A percentile compares a stretch with the other conserved stretches of the same genome.
phyloP scores from a whole-genome alignment of 2,888 invertebrate species.

The Eupsilia transversa region DNA sequence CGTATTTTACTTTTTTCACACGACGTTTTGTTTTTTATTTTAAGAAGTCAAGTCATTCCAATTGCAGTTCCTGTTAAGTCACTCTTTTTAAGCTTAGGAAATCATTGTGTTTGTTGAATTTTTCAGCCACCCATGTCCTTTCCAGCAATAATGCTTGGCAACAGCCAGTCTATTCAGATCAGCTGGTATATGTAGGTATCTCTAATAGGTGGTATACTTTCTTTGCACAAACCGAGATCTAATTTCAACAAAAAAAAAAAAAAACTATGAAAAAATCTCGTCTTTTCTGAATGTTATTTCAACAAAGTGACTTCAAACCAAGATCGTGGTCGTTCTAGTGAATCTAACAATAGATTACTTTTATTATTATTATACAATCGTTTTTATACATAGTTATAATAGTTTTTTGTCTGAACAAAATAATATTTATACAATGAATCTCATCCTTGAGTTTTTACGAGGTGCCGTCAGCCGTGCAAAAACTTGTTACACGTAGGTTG shows the following conservation, averaged over 20 bases:
- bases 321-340: not conserved
- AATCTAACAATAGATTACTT: constrained; percentile 13
- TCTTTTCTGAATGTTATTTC: not conserved
- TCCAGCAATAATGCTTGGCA: not conserved
- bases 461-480: constrained; percentile 23
- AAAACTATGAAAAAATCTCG: not conserved
- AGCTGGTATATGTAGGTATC: not conserved
- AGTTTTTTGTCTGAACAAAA: constrained; percentile 39
- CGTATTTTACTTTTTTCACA: not conserved
- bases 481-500: constrained; percentile 27
- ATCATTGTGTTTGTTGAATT: not conserved
- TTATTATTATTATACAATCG: constrained; percentile 5
- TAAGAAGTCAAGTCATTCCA: not conserved
- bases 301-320: not conserved
- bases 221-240: not conserved
- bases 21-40: not conserved
- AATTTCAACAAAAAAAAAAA: not conserved
- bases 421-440: constrained; percentile 22
- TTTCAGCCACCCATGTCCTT: not conserved
- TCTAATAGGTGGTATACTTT: not conserved
- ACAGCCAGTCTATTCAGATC: too few species aligned
- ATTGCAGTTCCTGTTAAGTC: not conserved
- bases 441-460: constrained; percentile 49
- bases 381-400: not conserved
- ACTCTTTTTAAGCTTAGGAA: not conserved